phyloP scores from a whole-genome alignment of 1,140 invertebrate species.

The Chlorops oryzae region DNA sequence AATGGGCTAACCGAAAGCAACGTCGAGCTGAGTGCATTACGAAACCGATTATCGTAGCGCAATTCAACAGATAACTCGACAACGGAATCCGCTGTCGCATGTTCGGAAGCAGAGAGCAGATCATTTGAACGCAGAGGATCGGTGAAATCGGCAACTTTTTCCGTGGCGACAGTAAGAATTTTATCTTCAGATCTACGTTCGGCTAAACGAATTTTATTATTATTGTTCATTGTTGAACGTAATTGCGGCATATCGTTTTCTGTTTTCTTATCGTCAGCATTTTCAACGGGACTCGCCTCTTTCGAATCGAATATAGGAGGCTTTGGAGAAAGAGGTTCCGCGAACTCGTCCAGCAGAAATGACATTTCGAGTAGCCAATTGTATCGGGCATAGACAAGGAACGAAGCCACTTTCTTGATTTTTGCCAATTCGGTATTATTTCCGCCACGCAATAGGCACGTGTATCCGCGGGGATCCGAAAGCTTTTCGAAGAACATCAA shows the following conservation, averaged over 20 bases:
- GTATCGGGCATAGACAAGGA: slow-evolving; percentile 81
- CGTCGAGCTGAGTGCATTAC: slow-evolving; percentile 66
- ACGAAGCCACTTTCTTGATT: slow-evolving; percentile 75
- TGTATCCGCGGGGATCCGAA: slow-evolving; percentile 75
- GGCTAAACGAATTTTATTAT: slow-evolving; percentile 16
- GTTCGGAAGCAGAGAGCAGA: slow-evolving; percentile 4
- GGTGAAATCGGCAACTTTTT: slow-evolving; percentile 62
- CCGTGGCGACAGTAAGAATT: slow-evolving; percentile 48
- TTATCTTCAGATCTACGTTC: slow-evolving; percentile 50
- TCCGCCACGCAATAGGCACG: slow-evolving; percentile 79
- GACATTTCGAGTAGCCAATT: slow-evolving; percentile 88
- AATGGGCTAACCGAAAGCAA: slow-evolving; percentile 82
- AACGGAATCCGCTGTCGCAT: slow-evolving; percentile 18
- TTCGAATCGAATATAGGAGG: slow-evolving; percentile 43
- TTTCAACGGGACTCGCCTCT: slow-evolving; percentile 32
- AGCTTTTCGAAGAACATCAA: slow-evolving; percentile 93
- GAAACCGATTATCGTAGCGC: slow-evolving; percentile 63
- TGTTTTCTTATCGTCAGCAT: slow-evolving; percentile 10
- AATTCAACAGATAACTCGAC: slow-evolving; percentile 54
- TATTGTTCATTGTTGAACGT: slow-evolving; percentile 2
- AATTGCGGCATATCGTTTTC: slow-evolving; percentile 15
- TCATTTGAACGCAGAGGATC: slow-evolving; percentile 62
- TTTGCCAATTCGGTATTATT: slow-evolving; percentile 67
- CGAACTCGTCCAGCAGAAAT: slow-evolving; percentile 69
- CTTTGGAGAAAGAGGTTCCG: slow-evolving; percentile 47